These are phyloP conservation scores for Heterochromis multidens DNA, from an alignment of 2,113 vertebrate genomes.

Conservation along the genomic window DNA sequence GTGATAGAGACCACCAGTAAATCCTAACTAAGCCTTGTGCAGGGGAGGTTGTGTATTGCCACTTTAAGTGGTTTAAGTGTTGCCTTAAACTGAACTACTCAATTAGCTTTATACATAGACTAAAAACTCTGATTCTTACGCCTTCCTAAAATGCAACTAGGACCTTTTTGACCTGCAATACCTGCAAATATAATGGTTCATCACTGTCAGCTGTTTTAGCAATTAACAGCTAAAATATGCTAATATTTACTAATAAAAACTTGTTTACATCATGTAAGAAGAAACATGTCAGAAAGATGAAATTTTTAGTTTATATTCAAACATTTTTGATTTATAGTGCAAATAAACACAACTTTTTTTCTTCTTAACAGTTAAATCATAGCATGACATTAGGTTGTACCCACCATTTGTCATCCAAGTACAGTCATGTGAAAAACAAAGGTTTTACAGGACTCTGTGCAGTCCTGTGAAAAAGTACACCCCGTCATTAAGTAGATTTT, in stretches of 20 bases:
- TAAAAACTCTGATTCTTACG: not conserved
- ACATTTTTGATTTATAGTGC: not conserved
- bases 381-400: not conserved
- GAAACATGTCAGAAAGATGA: rapidly evolving
- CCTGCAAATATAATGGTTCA: not conserved
- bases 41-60: not conserved
- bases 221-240: not conserved
- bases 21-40: not conserved
- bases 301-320: rapidly evolving
- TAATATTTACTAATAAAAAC: not conserved
- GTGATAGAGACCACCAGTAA: not conserved
- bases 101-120: not conserved
- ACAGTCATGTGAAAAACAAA: not conserved
- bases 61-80: not conserved
- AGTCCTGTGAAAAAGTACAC: not conserved
- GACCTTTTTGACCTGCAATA: not conserved
- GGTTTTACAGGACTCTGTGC: not conserved
- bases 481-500: rapidly evolving
- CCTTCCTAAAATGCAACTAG: not conserved
- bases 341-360: not conserved
- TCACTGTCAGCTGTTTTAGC: not conserved
- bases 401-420: not conserved
- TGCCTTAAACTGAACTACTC: not conserved
- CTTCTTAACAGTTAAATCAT: not conserved
- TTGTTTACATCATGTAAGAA: too few relatives aligned